phyloP scores from a whole-genome alignment of 2,797 vertebrate genomes.

The Lepilemur ruficaudatus region DNA sequence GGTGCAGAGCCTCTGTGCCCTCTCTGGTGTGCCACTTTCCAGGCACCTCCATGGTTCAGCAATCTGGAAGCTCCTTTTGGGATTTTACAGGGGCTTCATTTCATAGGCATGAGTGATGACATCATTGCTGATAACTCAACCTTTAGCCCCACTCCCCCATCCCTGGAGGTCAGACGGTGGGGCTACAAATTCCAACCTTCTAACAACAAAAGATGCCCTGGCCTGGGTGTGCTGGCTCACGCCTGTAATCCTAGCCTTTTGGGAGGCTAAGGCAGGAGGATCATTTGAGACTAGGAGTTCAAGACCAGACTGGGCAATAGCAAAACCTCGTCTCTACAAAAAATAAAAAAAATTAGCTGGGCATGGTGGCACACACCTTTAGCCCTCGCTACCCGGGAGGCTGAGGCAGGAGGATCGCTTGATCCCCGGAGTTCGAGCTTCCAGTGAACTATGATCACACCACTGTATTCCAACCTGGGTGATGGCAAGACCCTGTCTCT shows the following conservation, averaged over 20 bases:
- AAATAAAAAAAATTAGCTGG: neutral
- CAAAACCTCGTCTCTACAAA: neutral
- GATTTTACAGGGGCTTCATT: neutral
- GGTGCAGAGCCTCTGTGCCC: neutral
- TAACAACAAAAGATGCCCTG: neutral
- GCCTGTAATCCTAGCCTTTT: neutral
- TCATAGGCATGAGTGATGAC: neutral
- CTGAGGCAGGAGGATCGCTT: neutral
- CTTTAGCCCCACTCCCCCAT: neutral
- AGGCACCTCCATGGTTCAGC: neutral
- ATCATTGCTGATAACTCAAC: neutral
- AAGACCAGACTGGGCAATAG: neutral
- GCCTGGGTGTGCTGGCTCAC: neutral
- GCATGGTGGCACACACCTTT: neutral
- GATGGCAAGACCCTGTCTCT: neutral
- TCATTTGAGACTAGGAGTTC: neutral
- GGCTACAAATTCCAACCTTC: neutral
- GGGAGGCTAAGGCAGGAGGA: neutral
- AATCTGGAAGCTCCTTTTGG: neutral
- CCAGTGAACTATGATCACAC: neutral
- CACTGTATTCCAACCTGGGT: neutral
- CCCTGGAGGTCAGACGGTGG: neutral
- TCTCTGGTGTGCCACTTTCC: neutral
- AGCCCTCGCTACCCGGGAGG: neutral
- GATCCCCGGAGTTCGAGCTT: neutral